Conservation (phyloP, 2,888 invertebrate species). For the Sphaeridia pumilis region DNA sequence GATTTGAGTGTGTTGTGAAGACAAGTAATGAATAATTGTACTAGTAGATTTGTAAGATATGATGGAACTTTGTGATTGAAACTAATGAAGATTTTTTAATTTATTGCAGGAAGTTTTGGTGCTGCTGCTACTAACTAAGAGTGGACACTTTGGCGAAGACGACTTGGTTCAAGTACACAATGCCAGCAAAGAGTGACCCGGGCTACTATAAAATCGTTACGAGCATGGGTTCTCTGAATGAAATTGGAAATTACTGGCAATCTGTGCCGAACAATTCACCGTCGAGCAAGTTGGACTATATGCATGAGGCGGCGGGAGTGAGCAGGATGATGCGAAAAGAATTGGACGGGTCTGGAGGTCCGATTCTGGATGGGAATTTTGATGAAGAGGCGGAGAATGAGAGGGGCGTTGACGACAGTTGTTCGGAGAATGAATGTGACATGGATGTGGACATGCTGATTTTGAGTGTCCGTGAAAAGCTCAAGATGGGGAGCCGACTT, state of each 20-base stretch:
- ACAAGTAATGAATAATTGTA: too few relatives aligned
- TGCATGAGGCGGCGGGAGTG: not conserved
- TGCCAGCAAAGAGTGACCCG: not conserved
- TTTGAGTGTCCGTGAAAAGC: slow-evolving; percentile 31
- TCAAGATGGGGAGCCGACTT: slow-evolving; percentile 25
- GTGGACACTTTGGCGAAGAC: too few relatives aligned
- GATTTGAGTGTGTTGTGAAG: too few relatives aligned
- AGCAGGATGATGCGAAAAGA: not conserved
- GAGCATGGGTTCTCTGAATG: not conserved
- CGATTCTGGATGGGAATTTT: not conserved
- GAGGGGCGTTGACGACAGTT: slow-evolving; percentile 22
- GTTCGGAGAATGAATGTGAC: slow-evolving; percentile 22
- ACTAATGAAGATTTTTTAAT: too few relatives aligned
- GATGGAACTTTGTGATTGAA: too few relatives aligned
- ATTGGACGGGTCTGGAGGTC: too few relatives aligned
- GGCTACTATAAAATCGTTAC: not conserved
- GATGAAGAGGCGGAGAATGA: slow-evolving; percentile 18
- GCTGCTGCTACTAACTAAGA: too few relatives aligned
- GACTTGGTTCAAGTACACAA: too few relatives aligned
- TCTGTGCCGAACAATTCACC: not conserved
- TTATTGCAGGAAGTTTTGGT: too few relatives aligned
- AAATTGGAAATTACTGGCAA: not conserved
- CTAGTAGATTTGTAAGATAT: too few relatives aligned
- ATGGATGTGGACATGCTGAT: slow-evolving; percentile 31
- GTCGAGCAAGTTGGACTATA: not conserved